Percentiles rank a stretch among this genome's conserved stretches.
These are phyloP conservation scores for Acanthurus leucopareius DNA, from an alignment of 2,797 vertebrate species.

Conservation along the genomic window DNA sequence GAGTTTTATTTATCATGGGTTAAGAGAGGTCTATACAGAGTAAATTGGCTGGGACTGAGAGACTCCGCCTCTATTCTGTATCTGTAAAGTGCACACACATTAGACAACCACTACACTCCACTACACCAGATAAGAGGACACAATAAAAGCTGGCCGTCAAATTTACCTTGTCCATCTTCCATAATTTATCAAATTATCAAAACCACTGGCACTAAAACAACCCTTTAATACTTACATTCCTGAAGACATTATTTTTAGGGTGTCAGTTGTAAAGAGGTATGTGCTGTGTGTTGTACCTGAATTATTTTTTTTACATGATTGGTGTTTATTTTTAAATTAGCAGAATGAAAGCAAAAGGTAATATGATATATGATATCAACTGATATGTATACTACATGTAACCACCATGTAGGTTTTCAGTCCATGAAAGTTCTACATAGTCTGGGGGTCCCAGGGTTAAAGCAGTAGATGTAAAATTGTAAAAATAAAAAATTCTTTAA, in stretches of 20 bases:
- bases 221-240: not conserved
- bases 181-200: not conserved
- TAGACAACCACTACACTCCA: too few relatives aligned
- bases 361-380: not conserved
- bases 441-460: too few relatives aligned
- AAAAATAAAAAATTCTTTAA: too few relatives aligned
- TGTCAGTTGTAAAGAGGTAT: too few relatives aligned
- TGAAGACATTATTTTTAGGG: too few relatives aligned
- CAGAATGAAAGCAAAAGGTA: not conserved
- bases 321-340: not conserved
- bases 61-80: conserved; percentile 14
- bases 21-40: conserved; percentile 43
- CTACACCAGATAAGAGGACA: not conserved
- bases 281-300: not conserved
- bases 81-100: not conserved
- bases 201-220: not conserved
- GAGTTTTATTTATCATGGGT: conserved; percentile 51
- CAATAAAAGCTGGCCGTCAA: not conserved
- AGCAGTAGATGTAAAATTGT: too few relatives aligned
- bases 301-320: not conserved
- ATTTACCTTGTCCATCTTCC: not conserved
- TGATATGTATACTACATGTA: not conserved
- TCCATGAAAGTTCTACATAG: too few relatives aligned
- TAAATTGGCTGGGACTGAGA: conserved; percentile 26
- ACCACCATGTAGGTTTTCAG: not conserved